Evolutionary conservation across 2,113 vertebrate species (phyloP).

Genomic region (Sceloporus undulatus): DNA sequence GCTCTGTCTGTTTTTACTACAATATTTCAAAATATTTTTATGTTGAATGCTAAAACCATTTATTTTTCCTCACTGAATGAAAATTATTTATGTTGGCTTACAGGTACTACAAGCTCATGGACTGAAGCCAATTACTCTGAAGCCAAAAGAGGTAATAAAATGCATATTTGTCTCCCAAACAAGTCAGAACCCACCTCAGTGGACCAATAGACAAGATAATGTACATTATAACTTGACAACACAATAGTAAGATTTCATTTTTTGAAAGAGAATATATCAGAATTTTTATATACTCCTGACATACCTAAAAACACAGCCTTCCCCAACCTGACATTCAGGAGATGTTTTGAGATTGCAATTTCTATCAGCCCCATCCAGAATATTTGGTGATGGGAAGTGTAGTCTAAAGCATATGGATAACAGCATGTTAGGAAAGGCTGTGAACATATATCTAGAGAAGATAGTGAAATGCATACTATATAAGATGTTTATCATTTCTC

Average conservation of each 20-base stretch:
- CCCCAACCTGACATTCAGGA: neutral
- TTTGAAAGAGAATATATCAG: neutral
- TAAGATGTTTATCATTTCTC: too few relatives aligned
- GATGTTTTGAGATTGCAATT: too few relatives aligned
- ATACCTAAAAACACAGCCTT: neutral
- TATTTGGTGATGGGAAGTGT: too few relatives aligned
- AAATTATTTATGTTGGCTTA: slow-evolving; percentile 52
- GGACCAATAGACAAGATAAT: neutral
- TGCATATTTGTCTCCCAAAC: neutral
- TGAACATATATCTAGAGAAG: too few relatives aligned
- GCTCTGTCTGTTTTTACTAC: neutral
- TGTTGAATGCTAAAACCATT: neutral
- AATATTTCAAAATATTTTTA: slow-evolving; percentile 30
- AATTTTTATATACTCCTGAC: neutral
- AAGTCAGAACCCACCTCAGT: neutral
- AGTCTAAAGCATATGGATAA: too few relatives aligned
- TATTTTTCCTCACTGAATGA: slow-evolving; percentile 21
- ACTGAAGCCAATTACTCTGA: slow-evolving; percentile 91
- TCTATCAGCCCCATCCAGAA: too few relatives aligned
- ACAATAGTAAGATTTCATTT: neutral
- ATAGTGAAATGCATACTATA: too few relatives aligned
- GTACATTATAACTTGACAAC: neutral
- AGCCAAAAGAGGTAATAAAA: slow-evolving; percentile 94
- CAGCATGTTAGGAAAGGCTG: too few relatives aligned
- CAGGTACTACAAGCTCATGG: slow-evolving; percentile 97